Evolutionary conservation across 2,113 vertebrate species (phyloP), one percentile per base, ranked within the genome.

Genomic region (Gorsachius goisagi): DNA sequence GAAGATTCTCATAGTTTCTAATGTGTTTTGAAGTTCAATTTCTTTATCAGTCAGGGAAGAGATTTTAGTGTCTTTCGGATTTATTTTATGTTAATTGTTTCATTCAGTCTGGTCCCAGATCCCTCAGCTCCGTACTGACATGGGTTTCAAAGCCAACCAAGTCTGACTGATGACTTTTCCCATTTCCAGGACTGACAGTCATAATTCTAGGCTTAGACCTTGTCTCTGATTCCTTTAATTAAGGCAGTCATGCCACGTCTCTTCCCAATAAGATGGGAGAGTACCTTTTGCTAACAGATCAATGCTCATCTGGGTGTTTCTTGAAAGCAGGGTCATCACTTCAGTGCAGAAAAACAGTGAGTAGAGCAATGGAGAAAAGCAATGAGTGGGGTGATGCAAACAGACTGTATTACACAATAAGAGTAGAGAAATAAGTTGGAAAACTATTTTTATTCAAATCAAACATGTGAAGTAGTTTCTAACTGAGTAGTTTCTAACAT

Each of bases 81-180:
- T 9, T 58, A 28, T 33, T 63, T 64, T 41, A n/a, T 50, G 62
- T 84, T 84, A 62, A 72, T 62, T 72, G 14, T 5, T 60, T 60
- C 5, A 5, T 60, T 60, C 30, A 41, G 23, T 28, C 23, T 44
- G 24, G 30, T 52, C 20, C 8, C 35, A 83, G 28, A 50, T 60
- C 66, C 30, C 37, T n/a, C 35, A 83, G 23, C 23, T 4, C 3
- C 1, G 0, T 60, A n/a, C 14, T 1, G 3, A 59, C 22, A 69
- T 39, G 17, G 19, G 32, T 62, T 72, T 84, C 67, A 84, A 72
- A 52, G 19, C 5, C 50, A 56, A 9, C 22, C 22, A 47, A 32
- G 22, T 85, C 39, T 39, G 21, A 74, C 47, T 58, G 50, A 39
- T 63, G 26, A 75, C 47, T 56, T 64, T 39, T 53, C 33, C 15